Conservation (phyloP, 1,140 invertebrate genomes). For the Platorchestia sp. region DNA sequence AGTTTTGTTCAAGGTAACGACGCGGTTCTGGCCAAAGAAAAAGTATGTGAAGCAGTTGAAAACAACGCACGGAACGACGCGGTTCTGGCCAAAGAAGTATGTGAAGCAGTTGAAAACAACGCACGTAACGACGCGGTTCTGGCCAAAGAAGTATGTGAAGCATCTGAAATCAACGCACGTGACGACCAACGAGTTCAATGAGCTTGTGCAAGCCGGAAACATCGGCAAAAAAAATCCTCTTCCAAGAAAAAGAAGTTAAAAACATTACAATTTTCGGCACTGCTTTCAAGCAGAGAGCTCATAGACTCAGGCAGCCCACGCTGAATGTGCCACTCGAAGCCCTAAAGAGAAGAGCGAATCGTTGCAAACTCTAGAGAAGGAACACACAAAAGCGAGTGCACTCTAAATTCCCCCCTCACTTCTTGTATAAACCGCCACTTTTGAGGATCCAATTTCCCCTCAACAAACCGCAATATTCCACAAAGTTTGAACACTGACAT, state of each 20-base stretch:
- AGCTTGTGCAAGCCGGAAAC: background rate
- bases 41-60: too few species aligned
- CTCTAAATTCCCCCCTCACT: background rate
- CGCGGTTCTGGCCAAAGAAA: too few species aligned
- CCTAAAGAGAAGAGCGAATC: background rate
- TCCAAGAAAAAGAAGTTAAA: background rate
- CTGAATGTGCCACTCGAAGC: background rate
- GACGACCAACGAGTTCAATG: background rate
- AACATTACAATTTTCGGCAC: background rate
- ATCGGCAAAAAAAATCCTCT: background rate
- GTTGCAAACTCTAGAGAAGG: background rate
- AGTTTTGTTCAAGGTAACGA: too few species aligned
- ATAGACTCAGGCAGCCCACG: background rate
- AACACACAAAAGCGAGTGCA: background rate
- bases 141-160: background rate
- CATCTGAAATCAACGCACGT: background rate
- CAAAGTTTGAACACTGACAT: background rate
- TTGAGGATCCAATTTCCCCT: background rate
- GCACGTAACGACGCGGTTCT: background rate
- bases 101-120: background rate
- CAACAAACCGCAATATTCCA: background rate
- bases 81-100: too few species aligned
- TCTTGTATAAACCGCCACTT: background rate
- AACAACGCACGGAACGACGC: background rate
- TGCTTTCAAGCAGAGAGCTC: background rate